Base-by-base conservation (phyloP, 2,113 vertebrate species). In the Carollia perspicillata region DNA sequence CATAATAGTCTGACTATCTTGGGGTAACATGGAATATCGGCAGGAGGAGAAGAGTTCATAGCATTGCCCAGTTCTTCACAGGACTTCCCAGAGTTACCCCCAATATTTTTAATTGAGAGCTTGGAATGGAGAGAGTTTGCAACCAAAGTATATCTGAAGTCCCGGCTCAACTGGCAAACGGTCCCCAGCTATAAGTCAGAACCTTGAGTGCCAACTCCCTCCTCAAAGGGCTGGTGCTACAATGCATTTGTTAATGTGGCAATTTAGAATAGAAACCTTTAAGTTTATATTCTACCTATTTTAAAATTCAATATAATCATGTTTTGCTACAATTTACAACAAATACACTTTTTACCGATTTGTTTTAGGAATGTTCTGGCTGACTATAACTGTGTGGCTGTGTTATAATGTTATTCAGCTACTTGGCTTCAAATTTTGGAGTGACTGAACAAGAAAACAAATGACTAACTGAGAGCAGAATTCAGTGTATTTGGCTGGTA, bases 371-470 rank as follows among this genome's bases (percentile, higher is more conserved):
- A 86, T 90, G 53, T 51, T 53, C 58, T 35, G 44, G 17, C 18
- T 58, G 65, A 40, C 53, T 89, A 5, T 93, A 87, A 92, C 40
- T 72, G 6, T 23, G 42, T 35, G 37, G 33, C 79, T 92, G 2
- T 84, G 35, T 74, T 84, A 13, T 55, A 89, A 42, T 89, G 28
- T 80, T 80, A 74, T 71, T 86, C 75, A 77, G 14, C 22, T 35
- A 37, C 51, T 95, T 93, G 88, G 85, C 77, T 71, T 79, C n/a
- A 4, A 51, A 71, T 88, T 65, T 77, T 88, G 66, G 53, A 96
- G 81, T 65, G 47, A 44, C 14, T 78, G 8, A 90, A 84, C 10
- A 53, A 30, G 77, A 92, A 96, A 95, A 95, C 42, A 93, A 81
- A 96, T 81, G 75, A 75, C 47, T 88, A 84, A 84, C 58, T 8